Conservation (phyloP, 2,797 vertebrate genomes). For the Salarias fasciatus region DNA sequence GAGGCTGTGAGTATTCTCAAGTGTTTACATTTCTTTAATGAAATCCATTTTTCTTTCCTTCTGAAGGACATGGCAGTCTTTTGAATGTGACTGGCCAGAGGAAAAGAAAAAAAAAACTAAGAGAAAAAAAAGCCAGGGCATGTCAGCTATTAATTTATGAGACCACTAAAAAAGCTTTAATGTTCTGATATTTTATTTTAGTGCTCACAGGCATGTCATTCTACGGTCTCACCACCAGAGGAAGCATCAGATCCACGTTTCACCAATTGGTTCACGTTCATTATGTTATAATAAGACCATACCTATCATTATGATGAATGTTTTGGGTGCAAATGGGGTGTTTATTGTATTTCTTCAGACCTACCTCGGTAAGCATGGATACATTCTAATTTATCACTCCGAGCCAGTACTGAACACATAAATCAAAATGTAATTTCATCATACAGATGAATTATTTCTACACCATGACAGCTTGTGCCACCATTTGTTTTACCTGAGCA, state of each 20-base stretch:
- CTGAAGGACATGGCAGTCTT: neutral
- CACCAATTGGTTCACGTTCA: neutral
- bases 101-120: neutral
- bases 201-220: constrained; percentile 11
- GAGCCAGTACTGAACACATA: constrained; percentile 9
- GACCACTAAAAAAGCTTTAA: neutral
- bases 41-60: constrained; percentile 7
- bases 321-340: neutral
- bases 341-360: constrained; percentile 1
- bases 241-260: constrained; percentile 28
- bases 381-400: constrained; percentile 10
- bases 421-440: constrained; percentile 11
- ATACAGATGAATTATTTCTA: neutral
- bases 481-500: constrained; percentile 15
- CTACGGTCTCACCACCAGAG: constrained; percentile 63
- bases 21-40: constrained; percentile 9
- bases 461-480: neutral
- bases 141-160: constrained; percentile 4
- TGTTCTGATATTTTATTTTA: neutral
- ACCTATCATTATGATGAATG: constrained; percentile 1
- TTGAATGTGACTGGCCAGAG: neutral
- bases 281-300: neutral
- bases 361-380: neutral
- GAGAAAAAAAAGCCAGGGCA: neutral
- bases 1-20: neutral